These are phyloP conservation scores for Nilaparvata lugens DNA, from an alignment of 1,140 invertebrate genomes.

Conservation along the genomic window DNA sequence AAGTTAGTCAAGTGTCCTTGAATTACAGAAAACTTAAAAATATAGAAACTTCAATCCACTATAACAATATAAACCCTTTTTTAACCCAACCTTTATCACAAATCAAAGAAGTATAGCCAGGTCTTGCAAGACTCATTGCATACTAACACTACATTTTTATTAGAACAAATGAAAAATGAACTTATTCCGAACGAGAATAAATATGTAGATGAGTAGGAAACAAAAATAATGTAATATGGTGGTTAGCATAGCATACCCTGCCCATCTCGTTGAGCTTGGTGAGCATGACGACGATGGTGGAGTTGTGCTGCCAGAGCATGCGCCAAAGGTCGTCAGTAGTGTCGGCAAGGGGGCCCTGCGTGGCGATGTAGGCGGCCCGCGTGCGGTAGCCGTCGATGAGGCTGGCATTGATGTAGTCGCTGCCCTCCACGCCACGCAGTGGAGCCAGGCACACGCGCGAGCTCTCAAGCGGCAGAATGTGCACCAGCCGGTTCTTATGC, in stretches of 20 bases:
- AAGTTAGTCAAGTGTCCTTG: too few species aligned
- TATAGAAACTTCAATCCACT: too few species aligned
- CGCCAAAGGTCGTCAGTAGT: slow-evolving; percentile 99
- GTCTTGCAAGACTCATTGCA: too few species aligned
- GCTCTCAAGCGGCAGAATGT: slow-evolving; percentile 95
- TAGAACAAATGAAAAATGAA: too few species aligned
- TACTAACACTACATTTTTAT: too few species aligned
- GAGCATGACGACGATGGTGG: slow-evolving; percentile 97
- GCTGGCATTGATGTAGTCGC: slow-evolving; percentile 98
- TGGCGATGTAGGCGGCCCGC: slow-evolving; percentile 92
- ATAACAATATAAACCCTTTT: too few species aligned
- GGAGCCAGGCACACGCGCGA: slow-evolving; percentile 90
- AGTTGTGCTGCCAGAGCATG: slow-evolving; percentile 99
- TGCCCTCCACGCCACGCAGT: slow-evolving; percentile 84
- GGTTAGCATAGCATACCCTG: slow-evolving; percentile 65
- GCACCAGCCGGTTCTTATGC: slow-evolving; percentile 90
- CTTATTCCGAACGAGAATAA: too few species aligned
- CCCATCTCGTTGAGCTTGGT: slow-evolving; percentile 97
- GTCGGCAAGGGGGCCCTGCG: slow-evolving; percentile 91
- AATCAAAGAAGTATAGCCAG: too few species aligned
- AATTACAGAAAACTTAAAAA: too few species aligned
- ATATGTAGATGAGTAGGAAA: too few species aligned
- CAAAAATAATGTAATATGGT: too few species aligned
- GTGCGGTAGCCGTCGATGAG: slow-evolving; percentile 93
- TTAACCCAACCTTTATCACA: too few species aligned